These are phyloP conservation scores for Muscidifurax raptorellus DNA, from an alignment of 1,140 invertebrate species.

Conservation along the genomic window DNA sequence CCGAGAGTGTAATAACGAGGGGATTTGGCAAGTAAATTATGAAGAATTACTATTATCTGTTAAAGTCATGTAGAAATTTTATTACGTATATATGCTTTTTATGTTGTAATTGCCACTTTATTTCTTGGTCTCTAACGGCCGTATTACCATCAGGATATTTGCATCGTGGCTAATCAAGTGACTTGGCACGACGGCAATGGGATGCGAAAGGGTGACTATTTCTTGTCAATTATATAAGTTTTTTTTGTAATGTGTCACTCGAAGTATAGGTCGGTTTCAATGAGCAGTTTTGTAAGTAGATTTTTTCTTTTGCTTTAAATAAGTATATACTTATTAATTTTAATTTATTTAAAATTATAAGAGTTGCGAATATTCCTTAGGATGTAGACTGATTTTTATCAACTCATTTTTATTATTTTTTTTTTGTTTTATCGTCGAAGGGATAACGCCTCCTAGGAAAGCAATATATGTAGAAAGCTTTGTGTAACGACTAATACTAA, in stretches of 20 bases:
- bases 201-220: constrained; percentile 39
- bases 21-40: constrained; percentile 37
- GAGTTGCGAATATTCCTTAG: background rate
- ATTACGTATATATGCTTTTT: constrained; percentile 32
- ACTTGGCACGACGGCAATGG: constrained; percentile 40
- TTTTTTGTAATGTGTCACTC: constrained; percentile 36
- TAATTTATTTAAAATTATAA: constrained; percentile 9
- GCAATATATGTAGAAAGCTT: constrained; percentile 38
- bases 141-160: constrained; percentile 30
- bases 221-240: constrained; percentile 19
- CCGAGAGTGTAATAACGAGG: background rate
- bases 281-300: constrained; percentile 42
- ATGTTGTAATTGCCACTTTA: constrained; percentile 44
- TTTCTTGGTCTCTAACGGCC: constrained; percentile 28
- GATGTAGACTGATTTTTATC: background rate
- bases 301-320: constrained; percentile 39
- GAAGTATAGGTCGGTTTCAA: constrained; percentile 19
- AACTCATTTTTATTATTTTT: background rate
- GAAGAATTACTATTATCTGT: constrained; percentile 19
- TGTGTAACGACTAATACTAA: constrained; percentile 37
- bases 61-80: constrained; percentile 20
- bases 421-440: background rate
- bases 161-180: constrained; percentile 34
- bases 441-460: constrained; percentile 1
- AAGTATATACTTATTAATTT: background rate